Base-by-base conservation (phyloP, 2,113 vertebrate species). In the Speoplatyrhinus poulsoni region DNA sequence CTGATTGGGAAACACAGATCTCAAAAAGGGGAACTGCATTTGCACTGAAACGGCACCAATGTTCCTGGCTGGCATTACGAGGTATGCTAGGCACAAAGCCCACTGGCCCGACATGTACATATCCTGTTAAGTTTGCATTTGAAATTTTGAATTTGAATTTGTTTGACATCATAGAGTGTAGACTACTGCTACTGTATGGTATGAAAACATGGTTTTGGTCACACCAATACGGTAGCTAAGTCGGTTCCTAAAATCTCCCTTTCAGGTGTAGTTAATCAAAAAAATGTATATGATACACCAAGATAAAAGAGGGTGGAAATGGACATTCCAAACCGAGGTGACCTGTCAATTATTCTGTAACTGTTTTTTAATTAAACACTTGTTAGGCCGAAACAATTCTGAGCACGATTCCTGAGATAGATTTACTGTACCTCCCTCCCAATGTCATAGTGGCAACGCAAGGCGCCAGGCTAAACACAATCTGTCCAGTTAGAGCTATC, bases 1-100 rank as follows among this genome's bases (percentile, higher is more conserved):
- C 73, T 75, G 80, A 90, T 76, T 77, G 55, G 19, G 70, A 80
- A 80, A 78, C 63, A 65, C 77, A 69, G 46, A 76, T 75, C 60
- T 75, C 36, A 67, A 65, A 26, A 72, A 73, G 48, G 47, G 26
- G 36, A 65, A 65, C 53, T 16, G 36, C 36, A 5, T 52, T 60
- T 54, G 48, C 46, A 54, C 56, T 57, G n/a, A 17, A n/a, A 17
- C 17, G 19, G 1, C 16, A n/a, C 5, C 13, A 17, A 9, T 56
- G 16, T 17, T n/a, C 11, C n/a, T 9, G 55, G 12, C 36, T 5
- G 7, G 36, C 7, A 1, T 6, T 41, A 8, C 36, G 7, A 41
- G 36, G 36, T 8, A 41, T 41, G 36, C 36, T 41, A 8, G 36
- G 5, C 36, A 6, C 36, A 41, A 41, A 41, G 36, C 36, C 36